Evolutionary conservation across 2,888 invertebrate species (phyloP), one percentile per base, ranked within the genome.

Genomic region (Xylocampa areola): DNA sequence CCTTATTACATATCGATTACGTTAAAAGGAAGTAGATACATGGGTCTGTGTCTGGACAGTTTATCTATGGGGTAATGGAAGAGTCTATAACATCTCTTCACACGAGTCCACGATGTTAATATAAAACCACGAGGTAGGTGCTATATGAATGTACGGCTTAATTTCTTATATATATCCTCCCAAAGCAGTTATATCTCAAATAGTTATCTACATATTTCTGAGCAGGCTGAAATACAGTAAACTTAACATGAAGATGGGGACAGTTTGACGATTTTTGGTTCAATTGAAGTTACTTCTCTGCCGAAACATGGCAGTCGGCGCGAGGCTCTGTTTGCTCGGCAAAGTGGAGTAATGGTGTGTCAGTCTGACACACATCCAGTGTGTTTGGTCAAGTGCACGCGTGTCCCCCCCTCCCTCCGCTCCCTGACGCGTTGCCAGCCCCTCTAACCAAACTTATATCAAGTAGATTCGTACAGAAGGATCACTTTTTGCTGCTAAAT

Each of bases 351-450:
- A 80, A 77, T 61, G 69, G 73, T 70, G 75, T 76, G 70, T 75
- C 69, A 54, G 65, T 66, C 25, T 70, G 75, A 73, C 78, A 78
- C 68, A 77, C 65, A 67, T 73, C 70, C 59, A 44, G 44, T 29
- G 25, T 82, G 82, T 84, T 82, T 82, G 82, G 79, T 76, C 82
- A 82, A 84, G 82, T 81, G 81, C 73, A 68, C 68, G 73, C 69
- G 57, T 39, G 41, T 21, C 45, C 30, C 32, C 50, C 8, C 32
- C 23, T 45, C 30, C 17, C 29, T 53, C 27, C 47, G 14, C 8
- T 25, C 41, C 25, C 10, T 5, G n/a, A 21, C 45, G 0, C 50
- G 33, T 30, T 35, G 32, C 33, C 21, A 19, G n/a, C 10, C 25
- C 23, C 27, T 8, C 19, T 16, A 14, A 35, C 8, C 10, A 7